Evolutionary conservation across 1,140 invertebrate genomes (phyloP).

Genomic region (Calosoma granatense): DNA sequence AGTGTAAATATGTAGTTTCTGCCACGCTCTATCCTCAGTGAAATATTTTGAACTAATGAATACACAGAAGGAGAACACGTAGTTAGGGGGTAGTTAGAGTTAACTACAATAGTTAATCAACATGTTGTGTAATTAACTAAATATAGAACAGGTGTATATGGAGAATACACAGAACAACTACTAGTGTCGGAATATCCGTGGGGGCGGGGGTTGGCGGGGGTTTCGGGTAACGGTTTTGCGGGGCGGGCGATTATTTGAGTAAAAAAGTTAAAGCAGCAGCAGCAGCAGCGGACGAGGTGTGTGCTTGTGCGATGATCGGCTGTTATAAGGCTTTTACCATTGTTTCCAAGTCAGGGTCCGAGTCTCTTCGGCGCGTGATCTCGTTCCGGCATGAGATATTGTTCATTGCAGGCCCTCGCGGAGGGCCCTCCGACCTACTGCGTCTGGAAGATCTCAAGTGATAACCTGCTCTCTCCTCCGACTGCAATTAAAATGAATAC

Average conservation of each 20-base stretch:
- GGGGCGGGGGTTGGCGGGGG: no score
- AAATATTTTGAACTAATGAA: no score
- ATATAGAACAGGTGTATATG: background rate
- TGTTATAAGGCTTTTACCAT: conserved; percentile 31
- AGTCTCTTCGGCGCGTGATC: conserved; percentile 26
- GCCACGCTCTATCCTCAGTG: no score
- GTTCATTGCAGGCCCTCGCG: conserved; percentile 35
- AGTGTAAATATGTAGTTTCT: no score
- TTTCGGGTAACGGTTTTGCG: no score
- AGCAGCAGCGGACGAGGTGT: background rate
- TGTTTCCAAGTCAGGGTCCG: conserved; percentile 30
- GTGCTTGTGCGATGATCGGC: background rate
- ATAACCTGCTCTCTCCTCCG: conserved; percentile 40
- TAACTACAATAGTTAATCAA: no score
- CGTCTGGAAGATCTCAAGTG: conserved; percentile 42
- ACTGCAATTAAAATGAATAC: conserved; percentile 43
- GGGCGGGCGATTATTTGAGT: no score
- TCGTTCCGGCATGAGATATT: conserved; percentile 23
- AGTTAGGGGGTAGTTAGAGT: no score
- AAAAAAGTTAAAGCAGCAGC: background rate
- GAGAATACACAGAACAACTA: conserved; percentile 4
- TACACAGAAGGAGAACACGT: no score
- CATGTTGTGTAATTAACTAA: background rate
- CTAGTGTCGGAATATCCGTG: background rate
- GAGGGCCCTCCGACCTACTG: conserved; percentile 62